Evolutionary conservation across 2,113 vertebrate genomes (phyloP).

Genomic region (Tretioscincus oriximinensis): DNA sequence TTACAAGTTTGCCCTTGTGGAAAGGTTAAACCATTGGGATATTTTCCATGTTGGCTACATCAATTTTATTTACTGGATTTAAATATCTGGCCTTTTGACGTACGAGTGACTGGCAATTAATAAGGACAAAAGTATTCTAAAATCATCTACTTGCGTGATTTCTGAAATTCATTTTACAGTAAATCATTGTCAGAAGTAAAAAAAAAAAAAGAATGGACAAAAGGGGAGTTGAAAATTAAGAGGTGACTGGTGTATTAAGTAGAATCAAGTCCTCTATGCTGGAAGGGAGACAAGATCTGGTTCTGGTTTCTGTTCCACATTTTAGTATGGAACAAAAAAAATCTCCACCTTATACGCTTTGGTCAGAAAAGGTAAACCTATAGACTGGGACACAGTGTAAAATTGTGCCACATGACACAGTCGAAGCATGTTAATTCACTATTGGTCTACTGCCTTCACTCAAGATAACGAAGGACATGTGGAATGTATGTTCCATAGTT

Average conservation of each 20-base stretch:
- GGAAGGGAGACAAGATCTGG: no score
- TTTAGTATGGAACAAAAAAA: no score
- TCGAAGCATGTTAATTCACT: no score
- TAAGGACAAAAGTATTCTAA: neutral
- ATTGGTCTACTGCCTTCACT: no score
- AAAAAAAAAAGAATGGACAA: neutral
- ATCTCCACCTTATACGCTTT: no score
- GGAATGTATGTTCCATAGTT: neutral
- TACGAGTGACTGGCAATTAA: neutral
- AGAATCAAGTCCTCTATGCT: no score
- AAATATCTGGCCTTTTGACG: constrained; percentile 11
- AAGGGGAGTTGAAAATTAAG: neutral
- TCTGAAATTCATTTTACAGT: neutral
- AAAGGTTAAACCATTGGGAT: neutral
- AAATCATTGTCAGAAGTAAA: neutral
- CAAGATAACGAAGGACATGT: no score
- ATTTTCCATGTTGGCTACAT: constrained; percentile 6
- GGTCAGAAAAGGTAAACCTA: no score
- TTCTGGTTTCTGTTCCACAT: no score
- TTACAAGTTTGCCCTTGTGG: neutral
- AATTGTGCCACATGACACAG: no score
- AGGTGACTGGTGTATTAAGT: neutral
- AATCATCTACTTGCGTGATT: neutral
- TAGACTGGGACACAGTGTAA: no score
- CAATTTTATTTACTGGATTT: neutral